Base-by-base conservation (phyloP, 2,797 vertebrate genomes). In the Myotis findleyi region DNA sequence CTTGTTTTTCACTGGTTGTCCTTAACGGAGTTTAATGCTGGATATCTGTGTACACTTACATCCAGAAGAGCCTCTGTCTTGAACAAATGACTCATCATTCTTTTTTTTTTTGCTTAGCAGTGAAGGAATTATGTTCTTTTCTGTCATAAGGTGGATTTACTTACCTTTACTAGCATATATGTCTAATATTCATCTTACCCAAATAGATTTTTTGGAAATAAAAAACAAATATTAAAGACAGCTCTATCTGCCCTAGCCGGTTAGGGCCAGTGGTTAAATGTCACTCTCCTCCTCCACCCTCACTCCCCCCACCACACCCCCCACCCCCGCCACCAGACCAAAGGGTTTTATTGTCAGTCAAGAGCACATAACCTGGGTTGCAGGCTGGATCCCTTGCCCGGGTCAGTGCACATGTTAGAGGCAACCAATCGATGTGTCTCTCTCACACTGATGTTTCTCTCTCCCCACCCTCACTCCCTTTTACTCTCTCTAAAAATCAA, bases 1-100 rank as follows among this genome's bases (percentile, higher is more conserved):
- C 79, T 93, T 84, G 49, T 33, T 92, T 88, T 68, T 66, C 79
- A 62, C 36, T 76, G 36, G 71, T 51, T 89, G 41, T 51, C n/a
- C 71, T 68, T 80, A 18, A 62, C 82, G 23, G 71, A 76, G 14
- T 57, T 80, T 62, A 71, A 38, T 33, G 66, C 49, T 79, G 1
- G 13, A 2, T n/a, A 30, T 77, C 30, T 86, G 18, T 75, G 69
- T 30, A 9, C 3, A 27, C 16, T 69, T 33, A 80, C 79, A 44
- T 11, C 57, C n/a, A 33, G 47, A 44, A 71, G 41, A 33, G 10
- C 21, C 17, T 89, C 38, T 66, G 51, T 53, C 69, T 72, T 53
- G 23, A 62, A n/a, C 38, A 21, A 73, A 64, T 66, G 66, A 91
- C 38, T 75, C 51, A 51, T 66, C 25, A 21, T 18, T 87, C 41